phyloP scores from a whole-genome alignment of 2,888 invertebrate species.

The Hypena proboscidalis region DNA sequence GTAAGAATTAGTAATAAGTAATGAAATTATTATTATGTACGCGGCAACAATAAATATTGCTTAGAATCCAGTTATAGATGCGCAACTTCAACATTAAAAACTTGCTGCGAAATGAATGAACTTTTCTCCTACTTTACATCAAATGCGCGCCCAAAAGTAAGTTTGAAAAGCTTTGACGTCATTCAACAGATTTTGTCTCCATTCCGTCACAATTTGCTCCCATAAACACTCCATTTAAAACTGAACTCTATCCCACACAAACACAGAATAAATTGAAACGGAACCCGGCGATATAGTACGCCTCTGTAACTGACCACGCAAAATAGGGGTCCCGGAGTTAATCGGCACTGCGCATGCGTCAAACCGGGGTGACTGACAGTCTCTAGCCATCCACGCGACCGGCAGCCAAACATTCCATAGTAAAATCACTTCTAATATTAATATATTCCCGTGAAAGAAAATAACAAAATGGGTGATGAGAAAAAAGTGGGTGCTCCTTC shows the following conservation, averaged over 20 bases:
- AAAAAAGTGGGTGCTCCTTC: constrained; percentile 55
- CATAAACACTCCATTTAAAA: not conserved
- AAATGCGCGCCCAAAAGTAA: constrained; percentile 11
- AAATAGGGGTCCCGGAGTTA: constrained; percentile 56
- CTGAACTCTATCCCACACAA: constrained; percentile 7
- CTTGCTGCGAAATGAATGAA: no score
- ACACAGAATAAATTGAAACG: constrained; percentile 20
- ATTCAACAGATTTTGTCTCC: constrained; percentile 9
- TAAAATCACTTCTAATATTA: constrained; percentile 22
- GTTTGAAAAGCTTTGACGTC: constrained; percentile 16
- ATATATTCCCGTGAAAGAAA: constrained; percentile 28
- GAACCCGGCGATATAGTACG: constrained; percentile 21
- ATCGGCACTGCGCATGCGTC: constrained; percentile 57
- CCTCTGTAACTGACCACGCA: constrained; percentile 33
- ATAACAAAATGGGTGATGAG: constrained; percentile 57
- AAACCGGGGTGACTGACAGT: constrained; percentile 53
- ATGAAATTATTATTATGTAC: no score
- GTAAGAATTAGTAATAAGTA: no score
- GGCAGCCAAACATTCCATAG: constrained; percentile 35
- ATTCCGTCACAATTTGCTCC: constrained; percentile 8
- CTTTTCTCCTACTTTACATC: constrained; percentile 1
- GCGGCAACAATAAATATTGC: no score
- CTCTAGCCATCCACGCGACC: constrained; percentile 41
- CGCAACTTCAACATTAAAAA: no score
- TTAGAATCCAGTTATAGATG: no score